phyloP scores from a whole-genome alignment of 1,140 invertebrate species.

The Agraylea sexmaculata region DNA sequence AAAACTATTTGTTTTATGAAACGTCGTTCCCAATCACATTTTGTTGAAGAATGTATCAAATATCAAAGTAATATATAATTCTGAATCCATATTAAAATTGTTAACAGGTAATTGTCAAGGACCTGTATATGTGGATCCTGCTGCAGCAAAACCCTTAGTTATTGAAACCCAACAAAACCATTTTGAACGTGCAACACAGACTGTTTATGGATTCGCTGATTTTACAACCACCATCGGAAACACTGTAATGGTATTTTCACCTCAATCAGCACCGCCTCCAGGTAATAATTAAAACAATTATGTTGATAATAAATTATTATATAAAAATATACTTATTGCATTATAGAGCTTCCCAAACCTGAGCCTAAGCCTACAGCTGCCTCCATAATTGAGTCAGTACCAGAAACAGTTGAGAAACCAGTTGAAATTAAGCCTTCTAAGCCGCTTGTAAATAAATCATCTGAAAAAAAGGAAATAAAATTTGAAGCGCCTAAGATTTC shows the following conservation, averaged over 20 bases:
- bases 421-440: slow-evolving; percentile 47
- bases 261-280: slow-evolving; percentile 54
- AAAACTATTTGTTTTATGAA: too few species aligned
- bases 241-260: slow-evolving; percentile 82
- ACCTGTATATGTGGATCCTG: slow-evolving; percentile 18
- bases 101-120: too few species aligned
- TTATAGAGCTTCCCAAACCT: slow-evolving; percentile 33
- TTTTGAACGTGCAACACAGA: slow-evolving; percentile 51
- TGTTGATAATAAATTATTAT: not conserved
- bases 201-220: slow-evolving; percentile 81
- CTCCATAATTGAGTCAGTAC: slow-evolving; percentile 42
- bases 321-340: slow-evolving; percentile 7
- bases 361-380: slow-evolving; percentile 32
- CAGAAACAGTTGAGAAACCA: slow-evolving; percentile 31
- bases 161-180: slow-evolving; percentile 20
- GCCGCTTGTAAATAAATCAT: slow-evolving; percentile 36
- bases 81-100: too few species aligned
- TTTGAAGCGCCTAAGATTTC: slow-evolving; percentile 30
- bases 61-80: too few species aligned
- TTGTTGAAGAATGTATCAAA: too few species aligned
- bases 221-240: slow-evolving; percentile 82
- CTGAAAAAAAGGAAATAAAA: slow-evolving; percentile 36
- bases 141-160: slow-evolving; percentile 9
- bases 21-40: too few species aligned
- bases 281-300: slow-evolving; percentile 22